A percentile compares a stretch with the other conserved stretches of the same genome.
These are phyloP conservation scores for Xanthostigma xanthostigma DNA, from an alignment of 2,888 invertebrate species.

Conservation along the genomic window DNA sequence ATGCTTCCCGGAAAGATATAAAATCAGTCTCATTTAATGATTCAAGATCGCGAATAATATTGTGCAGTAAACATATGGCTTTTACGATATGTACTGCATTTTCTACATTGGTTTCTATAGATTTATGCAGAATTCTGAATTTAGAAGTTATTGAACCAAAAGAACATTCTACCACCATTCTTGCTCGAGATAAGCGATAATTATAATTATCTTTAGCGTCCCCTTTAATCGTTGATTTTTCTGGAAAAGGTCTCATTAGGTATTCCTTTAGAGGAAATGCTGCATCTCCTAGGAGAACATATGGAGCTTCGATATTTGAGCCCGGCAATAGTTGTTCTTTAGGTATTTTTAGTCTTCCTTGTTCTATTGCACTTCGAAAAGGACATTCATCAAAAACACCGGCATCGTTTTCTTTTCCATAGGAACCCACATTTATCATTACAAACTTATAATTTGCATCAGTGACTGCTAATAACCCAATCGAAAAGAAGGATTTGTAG, in stretches of 20 bases:
- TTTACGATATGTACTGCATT: constrained; percentile 1
- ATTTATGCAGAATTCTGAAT: constrained; percentile 1
- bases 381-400: constrained; percentile 13
- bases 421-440: constrained; percentile 14
- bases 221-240: constrained; percentile 12
- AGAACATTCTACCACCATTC: constrained; percentile 17
- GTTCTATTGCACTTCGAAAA: constrained; percentile 13
- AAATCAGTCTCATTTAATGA: no score
- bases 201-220: constrained; percentile 15
- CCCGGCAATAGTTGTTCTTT: constrained; percentile 15
- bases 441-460: constrained; percentile 14
- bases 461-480: constrained; percentile 11
- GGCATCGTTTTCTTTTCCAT: constrained; percentile 15
- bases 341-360: constrained; percentile 10
- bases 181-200: constrained; percentile 14
- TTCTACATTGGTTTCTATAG: constrained; percentile 1
- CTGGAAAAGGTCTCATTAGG: constrained; percentile 10
- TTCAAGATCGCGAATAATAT: neutral
- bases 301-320: constrained; percentile 15
- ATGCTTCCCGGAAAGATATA: no score
- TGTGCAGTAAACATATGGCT: constrained; percentile 1
- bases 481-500: constrained; percentile 10
- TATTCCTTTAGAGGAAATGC: constrained; percentile 12
- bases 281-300: constrained; percentile 18
- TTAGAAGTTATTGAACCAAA: constrained; percentile 12